These are phyloP conservation scores for Quadriops clusia DNA, from an alignment of 2,888 invertebrate genomes.

Conservation along the genomic window DNA sequence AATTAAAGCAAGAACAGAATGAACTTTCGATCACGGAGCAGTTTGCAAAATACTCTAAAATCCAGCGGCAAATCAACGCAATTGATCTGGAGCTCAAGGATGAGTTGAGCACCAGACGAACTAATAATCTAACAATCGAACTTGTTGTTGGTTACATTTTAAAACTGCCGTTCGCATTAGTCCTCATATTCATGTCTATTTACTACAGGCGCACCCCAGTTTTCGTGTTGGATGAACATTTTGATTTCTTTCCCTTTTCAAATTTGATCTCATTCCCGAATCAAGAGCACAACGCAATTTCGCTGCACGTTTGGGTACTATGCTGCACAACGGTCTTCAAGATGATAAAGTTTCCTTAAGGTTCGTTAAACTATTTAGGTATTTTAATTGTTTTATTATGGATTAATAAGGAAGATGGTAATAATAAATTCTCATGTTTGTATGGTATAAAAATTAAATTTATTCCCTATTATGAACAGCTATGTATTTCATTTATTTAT, in stretches of 20 bases:
- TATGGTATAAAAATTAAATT: too few species aligned
- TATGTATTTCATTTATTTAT: too few species aligned
- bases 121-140: slow-evolving; percentile 17
- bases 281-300: slow-evolving; percentile 37
- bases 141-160: slow-evolving; percentile 32
- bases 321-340: slow-evolving; percentile 38
- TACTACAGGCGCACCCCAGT: slow-evolving; percentile 38
- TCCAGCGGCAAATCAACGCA: slow-evolving; percentile 45
- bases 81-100: slow-evolving; percentile 40
- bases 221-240: slow-evolving; percentile 33
- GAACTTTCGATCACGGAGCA: slow-evolving; percentile 45
- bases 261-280: slow-evolving; percentile 40
- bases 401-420: too few species aligned
- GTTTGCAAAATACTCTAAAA: slow-evolving; percentile 47
- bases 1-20: slow-evolving; percentile 40
- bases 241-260: slow-evolving; percentile 38
- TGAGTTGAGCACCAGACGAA: slow-evolving; percentile 20
- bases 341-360: slow-evolving; percentile 17
- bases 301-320: slow-evolving; percentile 42
- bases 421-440: too few species aligned
- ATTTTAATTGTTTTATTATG: slow-evolving; percentile 2
- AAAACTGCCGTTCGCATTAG: slow-evolving; percentile 30
- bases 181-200: slow-evolving; percentile 33
- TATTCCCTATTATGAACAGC: too few species aligned
- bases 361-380: slow-evolving; percentile 1